Base-by-base conservation (phyloP, 2,113 vertebrate species). In the Engystomops pustulosus region DNA sequence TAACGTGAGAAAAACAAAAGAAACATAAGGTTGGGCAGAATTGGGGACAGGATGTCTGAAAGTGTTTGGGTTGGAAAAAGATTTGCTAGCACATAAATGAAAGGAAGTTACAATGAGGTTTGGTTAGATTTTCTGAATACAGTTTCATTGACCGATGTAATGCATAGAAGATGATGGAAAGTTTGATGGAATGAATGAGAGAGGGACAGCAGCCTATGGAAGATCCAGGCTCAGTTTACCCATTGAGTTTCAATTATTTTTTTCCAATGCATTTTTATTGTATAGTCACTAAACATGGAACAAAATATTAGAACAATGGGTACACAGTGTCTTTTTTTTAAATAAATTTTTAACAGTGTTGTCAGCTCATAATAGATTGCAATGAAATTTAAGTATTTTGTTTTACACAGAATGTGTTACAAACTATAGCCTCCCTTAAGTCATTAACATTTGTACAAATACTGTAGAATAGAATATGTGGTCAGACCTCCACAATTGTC, bases 11-110 rank as follows among this genome's bases (percentile, higher is more conserved):
- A 47, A 30, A 74, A 45, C 20, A 23, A 44, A 70, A 70, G 68
- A 70, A 11, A 11, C 36, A 72, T 7, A 27, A 47, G 70, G 70
- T 7, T 72, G 23, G 69, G 70, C 41, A 74, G 70, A 30, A 30
- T 74, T 5, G 18, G 6, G 68, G 70, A 49, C 70, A 74, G 41
- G 70, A 74, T 74, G 45, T 30, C 14, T 74, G 20, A 72, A 14
- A 27, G 70, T 47, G 62, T 47, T 74, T 74, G 47, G 27, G 44
- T 47, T 74, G 23, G 70, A 74, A 49, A 70, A 70, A 44, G 68
- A n/a, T 23, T 70, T 41, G 68, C 62, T 70, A 23, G 36, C 68
- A 20, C 32, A 44, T 49, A 74, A 45, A 47, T 45, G 70, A 74
- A 6, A 74, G 70, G 70, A 74, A 74, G n/a, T 74, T 17, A 47